Conservation (phyloP, 2,113 vertebrate genomes). For the Mobula hypostoma region DNA sequence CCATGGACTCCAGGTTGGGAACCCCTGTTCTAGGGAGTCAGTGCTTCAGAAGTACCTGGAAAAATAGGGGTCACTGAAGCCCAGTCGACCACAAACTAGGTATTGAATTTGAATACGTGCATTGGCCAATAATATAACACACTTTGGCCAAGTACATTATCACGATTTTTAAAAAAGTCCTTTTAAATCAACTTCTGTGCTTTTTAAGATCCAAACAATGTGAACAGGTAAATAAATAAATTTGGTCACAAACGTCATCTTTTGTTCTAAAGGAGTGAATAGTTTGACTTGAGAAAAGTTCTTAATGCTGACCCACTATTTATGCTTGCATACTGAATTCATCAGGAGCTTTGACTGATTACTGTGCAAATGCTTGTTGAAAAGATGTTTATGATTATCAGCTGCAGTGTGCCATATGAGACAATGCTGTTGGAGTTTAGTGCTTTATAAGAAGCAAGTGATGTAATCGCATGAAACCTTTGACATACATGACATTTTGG, state of each 20-base stretch:
- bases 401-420: constrained; percentile 28
- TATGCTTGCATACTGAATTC: constrained; percentile 3
- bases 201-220: not conserved
- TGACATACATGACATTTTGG: constrained; percentile 34
- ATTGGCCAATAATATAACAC: not conserved
- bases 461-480: constrained; percentile 34
- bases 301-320: not conserved
- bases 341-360: constrained; percentile 4
- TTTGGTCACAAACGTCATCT: not conserved
- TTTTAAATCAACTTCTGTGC: not conserved
- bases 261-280: not conserved
- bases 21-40: too few relatives aligned
- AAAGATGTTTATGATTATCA: constrained; percentile 36
- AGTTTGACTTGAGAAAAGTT: not conserved
- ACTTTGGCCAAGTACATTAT: not conserved
- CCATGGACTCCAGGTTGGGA: too few relatives aligned
- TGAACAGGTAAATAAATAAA: not conserved
- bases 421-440: constrained; percentile 29
- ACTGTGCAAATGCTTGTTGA: constrained; percentile 22
- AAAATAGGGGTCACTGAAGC: too few relatives aligned
- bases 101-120: too few relatives aligned
- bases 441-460: constrained; percentile 19
- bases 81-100: too few relatives aligned
- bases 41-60: too few relatives aligned
- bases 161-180: not conserved